Conservation (phyloP, 2,888 invertebrate species). For the Asteroscopus sphinx region DNA sequence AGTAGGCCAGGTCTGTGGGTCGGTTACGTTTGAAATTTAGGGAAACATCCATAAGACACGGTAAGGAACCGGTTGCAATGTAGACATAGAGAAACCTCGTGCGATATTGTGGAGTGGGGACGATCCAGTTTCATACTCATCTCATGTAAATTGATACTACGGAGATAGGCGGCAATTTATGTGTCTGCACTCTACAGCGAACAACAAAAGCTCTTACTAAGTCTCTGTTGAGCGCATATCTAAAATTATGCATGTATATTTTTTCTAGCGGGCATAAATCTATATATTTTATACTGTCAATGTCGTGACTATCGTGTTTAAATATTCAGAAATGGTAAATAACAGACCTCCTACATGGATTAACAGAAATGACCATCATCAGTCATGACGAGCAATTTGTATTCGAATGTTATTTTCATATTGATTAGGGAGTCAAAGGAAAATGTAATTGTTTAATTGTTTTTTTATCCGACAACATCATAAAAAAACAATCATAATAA, state of each 20-base stretch:
- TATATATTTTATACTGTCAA: background rate
- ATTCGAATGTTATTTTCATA: background rate
- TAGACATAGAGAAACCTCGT: conserved; percentile 69
- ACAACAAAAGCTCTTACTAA: conserved; percentile 15
- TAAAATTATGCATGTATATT: conserved; percentile 12
- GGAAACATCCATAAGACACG: conserved; percentile 68
- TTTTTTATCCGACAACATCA: background rate
- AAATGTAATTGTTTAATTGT: conserved; percentile 3
- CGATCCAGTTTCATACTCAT: conserved; percentile 61
- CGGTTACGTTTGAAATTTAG: conserved; percentile 58
- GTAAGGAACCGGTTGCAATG: conserved; percentile 70
- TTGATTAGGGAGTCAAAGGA: background rate
- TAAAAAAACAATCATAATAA: too few relatives aligned
- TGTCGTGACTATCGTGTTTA: background rate
- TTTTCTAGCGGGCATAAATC: conserved; percentile 1
- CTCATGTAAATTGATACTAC: conserved; percentile 63
- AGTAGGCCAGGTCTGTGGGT: conserved; percentile 48
- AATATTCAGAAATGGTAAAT: conserved; percentile 1
- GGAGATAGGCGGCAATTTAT: conserved; percentile 42
- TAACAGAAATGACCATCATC: background rate
- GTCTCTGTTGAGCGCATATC: conserved; percentile 23
- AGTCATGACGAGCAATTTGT: background rate
- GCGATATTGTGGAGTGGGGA: conserved; percentile 65
- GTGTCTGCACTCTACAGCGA: conserved; percentile 24
- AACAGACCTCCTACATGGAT: conserved; percentile 18